Evolutionary conservation across 1,140 invertebrate genomes (phyloP), one percentile per base, ranked within the genome.

Genomic region (Sycobia sp.): DNA sequence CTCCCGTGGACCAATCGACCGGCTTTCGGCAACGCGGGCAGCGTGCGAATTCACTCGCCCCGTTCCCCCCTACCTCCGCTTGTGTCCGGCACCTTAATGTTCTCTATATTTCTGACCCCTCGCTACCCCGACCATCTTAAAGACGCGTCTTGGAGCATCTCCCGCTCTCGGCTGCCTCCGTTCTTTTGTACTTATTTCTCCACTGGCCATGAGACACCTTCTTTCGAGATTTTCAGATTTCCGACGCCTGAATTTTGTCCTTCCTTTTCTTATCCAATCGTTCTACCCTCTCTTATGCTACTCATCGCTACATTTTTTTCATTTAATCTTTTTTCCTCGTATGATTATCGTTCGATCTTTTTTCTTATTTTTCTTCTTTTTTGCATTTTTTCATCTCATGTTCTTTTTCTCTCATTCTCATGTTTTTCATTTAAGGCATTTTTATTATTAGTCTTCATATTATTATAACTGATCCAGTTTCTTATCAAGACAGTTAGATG

Each of bases 71-170:
- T n/a, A n/a, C n/a, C n/a, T n/a, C n/a, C n/a, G n/a, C n/a, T n/a
- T n/a, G n/a, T n/a, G n/a, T n/a, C n/a, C n/a, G n/a, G n/a, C n/a
- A n/a, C n/a, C n/a, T n/a, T n/a, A n/a, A n/a, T n/a, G n/a, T n/a
- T n/a, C n/a, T n/a, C n/a, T 29, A 41, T 20, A 56, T 44, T 43
- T 56, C 53, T 56, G 53, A 56, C 38, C 53, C 53, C 38, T 29
- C n/a, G n/a, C n/a, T n/a, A n/a, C n/a, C n/a, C n/a, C n/a, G n/a
- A n/a, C n/a, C n/a, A n/a, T n/a, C n/a, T n/a, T n/a, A n/a, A n/a
- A n/a, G n/a, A n/a, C n/a, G n/a, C n/a, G n/a, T n/a, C n/a, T n/a
- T n/a, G n/a, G n/a, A n/a, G n/a, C n/a, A n/a, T n/a, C n/a, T 56
- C 38, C 44, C 22, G 14, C 10, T 27, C 36, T 39, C 54, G n/a